A percentile compares a stretch with the other conserved stretches of the same genome.
Conservation (phyloP, 1,140 invertebrate species). For the Ceratina japonica region DNA sequence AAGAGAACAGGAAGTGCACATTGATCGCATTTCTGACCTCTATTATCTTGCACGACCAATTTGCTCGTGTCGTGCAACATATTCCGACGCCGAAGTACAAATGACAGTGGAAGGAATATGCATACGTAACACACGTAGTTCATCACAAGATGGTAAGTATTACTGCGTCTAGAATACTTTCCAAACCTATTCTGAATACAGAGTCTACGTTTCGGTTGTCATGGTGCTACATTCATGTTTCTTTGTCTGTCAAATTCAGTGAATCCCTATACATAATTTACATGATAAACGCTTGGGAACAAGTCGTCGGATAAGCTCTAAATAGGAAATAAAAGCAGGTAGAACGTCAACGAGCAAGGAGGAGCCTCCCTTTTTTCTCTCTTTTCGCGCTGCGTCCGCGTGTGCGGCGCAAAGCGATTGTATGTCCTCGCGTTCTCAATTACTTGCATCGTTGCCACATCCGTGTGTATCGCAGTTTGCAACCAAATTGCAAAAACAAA, state of each 20-base stretch:
- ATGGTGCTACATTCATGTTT: not conserved
- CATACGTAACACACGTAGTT: too few relatives aligned
- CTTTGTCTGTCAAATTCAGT: not conserved
- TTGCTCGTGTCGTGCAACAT: not conserved
- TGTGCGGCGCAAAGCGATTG: conserved; percentile 26
- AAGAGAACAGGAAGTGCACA: conserved; percentile 34
- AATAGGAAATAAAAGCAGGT: conserved; percentile 12
- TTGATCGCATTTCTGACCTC: conserved; percentile 41
- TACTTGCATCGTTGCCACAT: conserved; percentile 22
- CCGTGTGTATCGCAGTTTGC: not conserved
- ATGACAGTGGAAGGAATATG: not conserved
- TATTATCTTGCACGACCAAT: conserved; percentile 30
- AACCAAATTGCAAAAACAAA: not conserved
- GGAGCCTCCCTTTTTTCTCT: conserved; percentile 8
- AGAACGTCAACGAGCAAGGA: conserved; percentile 38
- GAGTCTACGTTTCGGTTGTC: not conserved
- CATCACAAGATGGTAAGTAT: too few relatives aligned
- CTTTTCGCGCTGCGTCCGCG: conserved; percentile 13
- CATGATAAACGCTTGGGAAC: not conserved
- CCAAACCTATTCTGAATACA: not conserved
- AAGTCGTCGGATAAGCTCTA: conserved; percentile 9
- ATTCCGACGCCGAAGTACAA: not conserved
- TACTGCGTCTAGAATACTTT: not conserved
- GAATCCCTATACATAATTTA: not conserved
- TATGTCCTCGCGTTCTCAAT: conserved; percentile 18